phyloP scores from a whole-genome alignment of 2,797 vertebrate genomes.

The Coregonus suidteri region DNA sequence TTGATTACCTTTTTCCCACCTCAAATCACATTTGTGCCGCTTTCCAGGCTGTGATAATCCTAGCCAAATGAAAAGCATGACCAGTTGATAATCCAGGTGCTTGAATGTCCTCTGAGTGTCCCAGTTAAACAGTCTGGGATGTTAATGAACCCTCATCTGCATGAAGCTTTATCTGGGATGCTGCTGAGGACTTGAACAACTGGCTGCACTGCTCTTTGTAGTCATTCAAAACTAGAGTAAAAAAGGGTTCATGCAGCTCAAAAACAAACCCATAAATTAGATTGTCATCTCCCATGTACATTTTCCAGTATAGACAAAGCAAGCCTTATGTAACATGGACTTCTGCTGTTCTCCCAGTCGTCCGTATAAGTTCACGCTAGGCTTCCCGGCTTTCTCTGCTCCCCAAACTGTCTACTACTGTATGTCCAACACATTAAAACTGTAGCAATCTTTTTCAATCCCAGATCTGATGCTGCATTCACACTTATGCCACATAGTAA shows the following conservation, averaged over 20 bases:
- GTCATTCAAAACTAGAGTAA: background rate
- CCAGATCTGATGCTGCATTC: background rate
- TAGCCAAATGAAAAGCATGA: slow-evolving; percentile 73
- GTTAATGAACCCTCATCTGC: slow-evolving; percentile 75
- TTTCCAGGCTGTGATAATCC: slow-evolving; percentile 59
- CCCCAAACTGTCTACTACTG: background rate
- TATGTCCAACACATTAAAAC: background rate
- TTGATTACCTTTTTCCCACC: background rate
- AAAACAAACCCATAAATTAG: background rate
- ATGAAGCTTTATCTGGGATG: background rate
- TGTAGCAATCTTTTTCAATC: background rate
- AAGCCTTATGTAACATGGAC: background rate
- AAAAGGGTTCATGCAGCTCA: background rate
- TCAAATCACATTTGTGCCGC: background rate
- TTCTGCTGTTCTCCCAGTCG: background rate
- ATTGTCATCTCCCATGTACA: background rate
- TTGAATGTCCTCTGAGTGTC: slow-evolving; percentile 66
- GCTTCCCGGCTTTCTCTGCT: background rate
- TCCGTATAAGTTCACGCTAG: background rate
- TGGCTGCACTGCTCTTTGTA: background rate
- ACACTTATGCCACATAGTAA: slow-evolving; percentile 37
- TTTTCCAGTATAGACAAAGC: too few relatives aligned
- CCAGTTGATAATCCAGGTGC: slow-evolving; percentile 73
- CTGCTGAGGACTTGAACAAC: background rate
- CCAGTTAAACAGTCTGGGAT: slow-evolving; percentile 70